Conservation (phyloP, 1,140 invertebrate species). For the Nasonia longicornis region DNA sequence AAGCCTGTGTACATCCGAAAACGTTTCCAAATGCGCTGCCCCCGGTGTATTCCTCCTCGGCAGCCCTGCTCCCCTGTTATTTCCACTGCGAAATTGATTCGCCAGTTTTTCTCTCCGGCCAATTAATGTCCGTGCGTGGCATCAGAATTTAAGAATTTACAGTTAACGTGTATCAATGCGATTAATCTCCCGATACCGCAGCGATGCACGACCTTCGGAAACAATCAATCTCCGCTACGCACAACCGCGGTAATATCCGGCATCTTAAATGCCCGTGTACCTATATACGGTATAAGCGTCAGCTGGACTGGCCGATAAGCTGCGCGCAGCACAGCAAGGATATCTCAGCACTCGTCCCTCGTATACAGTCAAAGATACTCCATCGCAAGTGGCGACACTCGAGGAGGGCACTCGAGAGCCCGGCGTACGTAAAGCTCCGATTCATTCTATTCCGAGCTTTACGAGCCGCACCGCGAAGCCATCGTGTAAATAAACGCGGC, state of each 20-base stretch:
- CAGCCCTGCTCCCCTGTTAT: neutral
- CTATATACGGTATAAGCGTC: neutral
- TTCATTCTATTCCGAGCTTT: constrained; percentile 36
- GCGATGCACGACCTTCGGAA: neutral
- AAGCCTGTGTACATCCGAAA: neutral
- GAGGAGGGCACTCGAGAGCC: constrained; percentile 2
- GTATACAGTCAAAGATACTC: neutral
- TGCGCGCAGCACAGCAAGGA: too few species aligned
- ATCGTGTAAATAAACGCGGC: constrained; percentile 19
- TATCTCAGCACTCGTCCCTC: neutral
- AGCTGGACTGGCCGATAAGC: neutral
- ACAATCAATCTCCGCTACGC: neutral
- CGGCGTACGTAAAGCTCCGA: constrained; percentile 1
- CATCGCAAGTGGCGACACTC: constrained; percentile 34
- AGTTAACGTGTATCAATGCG: neutral
- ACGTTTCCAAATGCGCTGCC: constrained; percentile 7
- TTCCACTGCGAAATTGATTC: constrained; percentile 18
- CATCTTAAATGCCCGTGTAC: constrained; percentile 6
- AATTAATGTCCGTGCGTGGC: neutral
- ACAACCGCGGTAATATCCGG: neutral
- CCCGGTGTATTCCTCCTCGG: neutral
- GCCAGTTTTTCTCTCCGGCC: neutral
- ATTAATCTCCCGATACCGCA: neutral
- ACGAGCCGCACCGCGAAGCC: neutral
- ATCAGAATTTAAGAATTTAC: neutral